Conservation (phyloP, 2,797 vertebrate species). For the Pseudopleuronectes americanus region DNA sequence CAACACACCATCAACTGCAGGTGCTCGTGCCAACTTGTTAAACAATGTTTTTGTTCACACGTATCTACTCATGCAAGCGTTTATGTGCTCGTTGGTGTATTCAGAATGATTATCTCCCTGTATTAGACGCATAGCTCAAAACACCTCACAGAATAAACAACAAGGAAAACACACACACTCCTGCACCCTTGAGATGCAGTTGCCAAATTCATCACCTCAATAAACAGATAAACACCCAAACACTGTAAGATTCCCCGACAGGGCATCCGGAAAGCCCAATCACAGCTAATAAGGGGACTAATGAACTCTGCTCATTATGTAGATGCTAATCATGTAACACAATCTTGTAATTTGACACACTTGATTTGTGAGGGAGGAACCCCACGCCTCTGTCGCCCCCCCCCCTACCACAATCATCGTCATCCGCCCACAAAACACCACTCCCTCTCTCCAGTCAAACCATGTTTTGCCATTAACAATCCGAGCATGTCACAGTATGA, state of each 20-base stretch:
- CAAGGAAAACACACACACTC: neutral
- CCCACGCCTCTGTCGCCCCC: neutral
- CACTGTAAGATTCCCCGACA: conserved; percentile 36
- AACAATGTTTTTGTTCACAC: neutral
- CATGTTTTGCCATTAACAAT: conserved; percentile 52
- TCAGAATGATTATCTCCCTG: neutral
- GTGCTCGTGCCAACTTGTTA: conserved; percentile 1
- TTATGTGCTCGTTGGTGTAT: neutral
- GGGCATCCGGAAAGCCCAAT: conserved; percentile 65
- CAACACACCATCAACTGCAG: neutral
- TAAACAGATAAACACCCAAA: conserved; percentile 47
- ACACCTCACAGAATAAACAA: neutral
- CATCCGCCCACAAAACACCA: conserved; percentile 33
- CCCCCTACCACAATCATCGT: conserved; percentile 2
- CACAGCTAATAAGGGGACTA: conserved; percentile 69
- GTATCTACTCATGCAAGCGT: neutral
- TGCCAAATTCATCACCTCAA: conserved; percentile 28
- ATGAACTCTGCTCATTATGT: conserved; percentile 79
- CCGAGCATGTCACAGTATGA: conserved; percentile 48
- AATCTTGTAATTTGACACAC: conserved; percentile 79
- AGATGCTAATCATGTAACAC: conserved; percentile 78
- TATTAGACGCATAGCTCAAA: neutral
- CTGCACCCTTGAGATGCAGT: conserved; percentile 13
- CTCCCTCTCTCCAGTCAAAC: conserved; percentile 22
- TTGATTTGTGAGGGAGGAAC: conserved; percentile 69